Percentiles rank a stretch among this genome's conserved stretches.
Evolutionary conservation across 2,888 invertebrate genomes (phyloP).

Genomic region (Epicampocera succincta): DNA sequence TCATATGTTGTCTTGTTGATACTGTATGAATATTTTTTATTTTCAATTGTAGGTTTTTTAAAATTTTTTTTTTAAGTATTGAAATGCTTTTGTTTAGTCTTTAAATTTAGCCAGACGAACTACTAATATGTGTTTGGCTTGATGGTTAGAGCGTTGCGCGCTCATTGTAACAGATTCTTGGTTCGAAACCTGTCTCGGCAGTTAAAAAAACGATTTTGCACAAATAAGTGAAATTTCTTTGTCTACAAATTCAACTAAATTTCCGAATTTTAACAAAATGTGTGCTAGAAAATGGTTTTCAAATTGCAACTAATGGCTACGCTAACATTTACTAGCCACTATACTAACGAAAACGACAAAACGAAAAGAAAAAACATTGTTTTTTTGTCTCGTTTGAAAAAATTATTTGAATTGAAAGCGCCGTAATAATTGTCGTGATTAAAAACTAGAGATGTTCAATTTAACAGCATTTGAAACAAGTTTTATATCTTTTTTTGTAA

Average conservation of each 20-base stretch:
- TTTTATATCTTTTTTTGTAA: too few species aligned
- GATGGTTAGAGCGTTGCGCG: constrained; percentile 33
- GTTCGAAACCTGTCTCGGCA: constrained; percentile 24
- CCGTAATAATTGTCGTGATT: neutral
- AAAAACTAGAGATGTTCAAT: neutral
- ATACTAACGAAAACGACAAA: constrained; percentile 55
- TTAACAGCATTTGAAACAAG: neutral
- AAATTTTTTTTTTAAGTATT: neutral
- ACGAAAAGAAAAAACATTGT: neutral
- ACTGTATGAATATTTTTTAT: constrained; percentile 23
- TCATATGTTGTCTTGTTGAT: constrained; percentile 66
- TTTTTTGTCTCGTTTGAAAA: neutral
- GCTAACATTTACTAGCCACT: constrained; percentile 56
- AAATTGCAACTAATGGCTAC: constrained; percentile 62
- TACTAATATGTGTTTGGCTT: constrained; percentile 12
- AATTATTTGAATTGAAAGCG: too few species aligned
- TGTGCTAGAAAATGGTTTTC: constrained; percentile 58
- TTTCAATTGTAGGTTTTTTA: neutral
- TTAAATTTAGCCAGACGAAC: constrained; percentile 1
- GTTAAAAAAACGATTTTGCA: constrained; percentile 19
- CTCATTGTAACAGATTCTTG: neutral
- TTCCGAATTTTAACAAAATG: constrained; percentile 23
- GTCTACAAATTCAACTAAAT: constrained; percentile 50
- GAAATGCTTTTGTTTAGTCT: neutral
- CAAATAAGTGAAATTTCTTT: constrained; percentile 56